Base-by-base conservation (phyloP, 2,888 invertebrate species). In the Axea sp. region DNA sequence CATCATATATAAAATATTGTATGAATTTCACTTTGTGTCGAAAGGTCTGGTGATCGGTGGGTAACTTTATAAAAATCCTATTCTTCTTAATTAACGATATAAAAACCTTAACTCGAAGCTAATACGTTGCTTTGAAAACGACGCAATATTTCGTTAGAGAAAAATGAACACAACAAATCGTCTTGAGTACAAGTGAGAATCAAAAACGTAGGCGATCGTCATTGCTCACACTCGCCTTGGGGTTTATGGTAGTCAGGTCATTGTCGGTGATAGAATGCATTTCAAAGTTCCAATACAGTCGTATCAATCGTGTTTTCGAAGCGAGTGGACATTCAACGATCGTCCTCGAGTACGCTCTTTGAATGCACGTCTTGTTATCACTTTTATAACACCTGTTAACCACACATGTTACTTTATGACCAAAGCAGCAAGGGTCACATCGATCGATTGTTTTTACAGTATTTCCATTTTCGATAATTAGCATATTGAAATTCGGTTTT, bases 181-280 rank as follows among this genome's bases (percentile, higher is more conserved):
- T n/a, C n/a, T n/a, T n/a, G n/a, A n/a, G n/a, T n/a, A n/a, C n/a
- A n/a, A n/a, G n/a, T n/a, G n/a, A n/a, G 60, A 60, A 64, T 68
- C 55, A 14, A 41, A 67, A 67, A 71, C 64, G 53, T 60, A 64
- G 60, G 33, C 55, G 68, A 64, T 60, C 62, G 72, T 74, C 74
- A 74, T 74, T 72, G 60, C 69, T 55, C 67, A 62, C 41, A 43
- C 43, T 76, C 51, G 72, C 76, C 76, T 76, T 76, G 76, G 72
- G 68, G 60, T 76, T 76, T 74, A 72, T 74, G 73, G 73, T 72
- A 74, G 76, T 60, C 72, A 17, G 73, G 73, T 76, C 76, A 76
- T 72, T 76, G 76, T 76, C 73, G 76, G 73, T 37, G 59, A 67
- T 73, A 76, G 71, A 65, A 59, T 67, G 72, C 64, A 64, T 55